phyloP scores from a whole-genome alignment of 1,140 invertebrate genomes.

The Nixonia krombeini region DNA sequence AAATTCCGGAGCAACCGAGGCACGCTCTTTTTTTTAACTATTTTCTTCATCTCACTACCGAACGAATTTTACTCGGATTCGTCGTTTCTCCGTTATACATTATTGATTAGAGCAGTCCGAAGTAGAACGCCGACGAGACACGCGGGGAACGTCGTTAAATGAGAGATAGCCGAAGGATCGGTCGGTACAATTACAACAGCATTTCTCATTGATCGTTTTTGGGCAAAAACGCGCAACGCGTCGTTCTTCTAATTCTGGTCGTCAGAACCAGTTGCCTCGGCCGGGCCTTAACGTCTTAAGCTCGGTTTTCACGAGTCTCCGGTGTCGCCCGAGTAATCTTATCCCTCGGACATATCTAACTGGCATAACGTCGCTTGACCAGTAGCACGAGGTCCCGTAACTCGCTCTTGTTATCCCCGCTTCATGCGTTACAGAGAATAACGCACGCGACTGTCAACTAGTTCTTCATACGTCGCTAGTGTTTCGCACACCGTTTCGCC shows the following conservation, averaged over 20 bases:
- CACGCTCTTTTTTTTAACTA: too few relatives aligned
- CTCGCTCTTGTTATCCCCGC: slow-evolving; percentile 39
- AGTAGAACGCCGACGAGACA: too few relatives aligned
- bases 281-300: slow-evolving; percentile 54
- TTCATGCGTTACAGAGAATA: slow-evolving; percentile 33
- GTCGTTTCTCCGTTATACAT: too few relatives aligned
- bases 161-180: too few relatives aligned
- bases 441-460: slow-evolving; percentile 17
- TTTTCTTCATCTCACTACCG: too few relatives aligned
- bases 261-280: slow-evolving; percentile 40
- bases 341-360: slow-evolving; percentile 55
- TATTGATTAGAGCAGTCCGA: too few relatives aligned
- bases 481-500: slow-evolving; percentile 6
- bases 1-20: too few relatives aligned
- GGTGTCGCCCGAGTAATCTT: slow-evolving; percentile 62
- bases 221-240: slow-evolving; percentile 15
- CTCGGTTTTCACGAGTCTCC: slow-evolving; percentile 65
- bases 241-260: slow-evolving; percentile 10
- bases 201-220: slow-evolving; percentile 3
- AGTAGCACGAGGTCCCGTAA: slow-evolving; percentile 52
- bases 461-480: neutral
- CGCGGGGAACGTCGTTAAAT: too few relatives aligned
- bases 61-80: too few relatives aligned
- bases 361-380: slow-evolving; percentile 57
- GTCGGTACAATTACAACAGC: too few relatives aligned